phyloP scores from a whole-genome alignment of 2,888 invertebrate genomes.

The Tenthredo livida region DNA sequence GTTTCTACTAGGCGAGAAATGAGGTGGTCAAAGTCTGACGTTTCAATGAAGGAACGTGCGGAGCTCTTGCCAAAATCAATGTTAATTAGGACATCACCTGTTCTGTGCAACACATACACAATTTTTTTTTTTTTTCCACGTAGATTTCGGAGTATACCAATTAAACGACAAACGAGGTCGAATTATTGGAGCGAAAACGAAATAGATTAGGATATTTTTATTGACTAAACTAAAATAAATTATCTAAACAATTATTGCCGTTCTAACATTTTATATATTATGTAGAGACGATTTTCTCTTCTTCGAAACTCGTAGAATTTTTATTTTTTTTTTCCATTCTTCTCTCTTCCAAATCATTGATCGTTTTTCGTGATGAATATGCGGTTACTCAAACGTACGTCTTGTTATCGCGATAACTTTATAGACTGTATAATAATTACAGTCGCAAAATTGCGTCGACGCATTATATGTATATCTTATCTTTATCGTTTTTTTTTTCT shows the following conservation, averaged over 20 bases:
- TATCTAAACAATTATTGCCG: not conserved
- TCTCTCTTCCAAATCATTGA: not conserved
- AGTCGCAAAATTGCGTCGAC: not conserved
- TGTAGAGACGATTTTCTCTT: too few species aligned
- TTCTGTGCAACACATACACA: not conserved
- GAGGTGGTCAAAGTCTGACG: conserved; percentile 1
- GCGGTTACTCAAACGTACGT: not conserved
- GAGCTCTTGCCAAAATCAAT: conserved; percentile 17
- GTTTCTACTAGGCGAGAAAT: not conserved
- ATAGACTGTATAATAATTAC: not conserved
- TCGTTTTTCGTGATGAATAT: not conserved
- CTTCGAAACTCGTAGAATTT: not conserved
- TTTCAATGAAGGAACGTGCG: not conserved
- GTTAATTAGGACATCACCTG: conserved; percentile 14
- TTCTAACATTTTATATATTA: not conserved
- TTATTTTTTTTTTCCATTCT: not conserved
- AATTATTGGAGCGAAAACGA: not conserved
- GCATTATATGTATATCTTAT: not conserved
- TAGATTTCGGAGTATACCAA: not conserved
- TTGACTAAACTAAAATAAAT: not conserved
- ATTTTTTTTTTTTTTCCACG: not conserved
- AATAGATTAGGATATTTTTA: not conserved
- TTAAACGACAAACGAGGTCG: not conserved
- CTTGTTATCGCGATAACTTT: not conserved
- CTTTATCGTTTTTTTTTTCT: not conserved